Conservation (phyloP, 1,140 invertebrate species). For the Drosophila pachea region DNA sequence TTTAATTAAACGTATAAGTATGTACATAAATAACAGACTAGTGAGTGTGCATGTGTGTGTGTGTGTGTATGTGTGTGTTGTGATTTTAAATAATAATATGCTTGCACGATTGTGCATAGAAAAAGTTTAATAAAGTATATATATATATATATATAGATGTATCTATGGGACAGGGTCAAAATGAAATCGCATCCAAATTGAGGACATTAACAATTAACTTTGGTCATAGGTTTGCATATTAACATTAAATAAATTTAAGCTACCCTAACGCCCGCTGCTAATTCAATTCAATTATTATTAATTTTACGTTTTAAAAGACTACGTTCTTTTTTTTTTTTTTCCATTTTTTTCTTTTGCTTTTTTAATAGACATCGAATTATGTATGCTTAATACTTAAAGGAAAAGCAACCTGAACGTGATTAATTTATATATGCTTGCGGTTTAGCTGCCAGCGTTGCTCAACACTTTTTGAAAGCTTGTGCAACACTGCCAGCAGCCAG, state of each 20-base stretch:
- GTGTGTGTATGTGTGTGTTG: conserved; percentile 40
- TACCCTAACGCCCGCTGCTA: conserved; percentile 68
- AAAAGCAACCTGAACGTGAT: conserved; percentile 54
- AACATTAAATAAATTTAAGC: conserved; percentile 66
- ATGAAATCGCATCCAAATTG: conserved; percentile 49
- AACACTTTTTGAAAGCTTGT: conserved; percentile 40
- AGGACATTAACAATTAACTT: conserved; percentile 71
- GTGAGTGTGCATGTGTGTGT: conserved; percentile 58
- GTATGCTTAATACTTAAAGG: conserved; percentile 58
- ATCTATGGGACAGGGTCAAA: conserved; percentile 11
- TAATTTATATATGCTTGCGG: conserved; percentile 28
- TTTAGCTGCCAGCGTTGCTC: conserved; percentile 16
- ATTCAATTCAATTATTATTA: conserved; percentile 43
- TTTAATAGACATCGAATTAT: conserved; percentile 69
- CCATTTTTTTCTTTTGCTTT: conserved; percentile 32
- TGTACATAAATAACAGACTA: conserved; percentile 76
- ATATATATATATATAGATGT: conserved; percentile 3
- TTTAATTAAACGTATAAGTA: conserved; percentile 63
- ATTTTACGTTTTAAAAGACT: conserved; percentile 44
- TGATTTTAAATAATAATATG: conserved; percentile 54
- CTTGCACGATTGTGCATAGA: conserved; percentile 44
- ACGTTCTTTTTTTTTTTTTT: conserved; percentile 33
- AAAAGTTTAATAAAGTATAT: conserved; percentile 14
- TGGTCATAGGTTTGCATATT: conserved; percentile 65
- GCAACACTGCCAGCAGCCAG: conserved; percentile 15